Evolutionary conservation across 2,888 invertebrate species (phyloP).

Genomic region (Eurois occulta): DNA sequence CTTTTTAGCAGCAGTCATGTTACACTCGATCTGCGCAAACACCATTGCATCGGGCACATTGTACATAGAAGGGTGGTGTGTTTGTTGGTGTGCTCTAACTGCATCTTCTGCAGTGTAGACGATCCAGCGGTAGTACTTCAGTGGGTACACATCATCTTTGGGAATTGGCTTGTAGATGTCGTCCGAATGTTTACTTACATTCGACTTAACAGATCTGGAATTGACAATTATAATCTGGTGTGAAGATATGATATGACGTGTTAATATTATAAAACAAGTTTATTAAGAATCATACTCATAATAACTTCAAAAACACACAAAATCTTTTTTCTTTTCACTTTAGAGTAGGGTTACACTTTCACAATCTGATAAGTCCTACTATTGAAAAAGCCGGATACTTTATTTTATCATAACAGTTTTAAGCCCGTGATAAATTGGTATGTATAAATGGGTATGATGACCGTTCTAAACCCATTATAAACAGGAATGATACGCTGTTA

Average conservation of each 20-base stretch:
- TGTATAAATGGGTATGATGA: too few species aligned
- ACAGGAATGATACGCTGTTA: too few species aligned
- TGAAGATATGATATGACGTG: neutral
- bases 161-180: conserved; percentile 89
- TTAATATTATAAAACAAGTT: neutral
- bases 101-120: conserved; percentile 94
- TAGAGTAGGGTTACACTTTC: neutral
- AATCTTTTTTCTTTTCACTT: neutral
- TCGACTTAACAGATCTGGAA: conserved; percentile 79
- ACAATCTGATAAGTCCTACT: neutral
- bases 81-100: conserved; percentile 94
- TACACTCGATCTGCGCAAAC: conserved; percentile 93
- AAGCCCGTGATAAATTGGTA: too few species aligned
- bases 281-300: too few species aligned
- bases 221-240: neutral
- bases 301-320: neutral
- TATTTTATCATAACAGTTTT: too few species aligned
- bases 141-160: conserved; percentile 88
- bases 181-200: conserved; percentile 90
- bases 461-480: too few species aligned
- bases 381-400: too few species aligned
- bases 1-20: conserved; percentile 94
- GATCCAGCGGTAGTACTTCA: conserved; percentile 92
- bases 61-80: conserved; percentile 95
- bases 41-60: conserved; percentile 94